Base-by-base conservation (phyloP, 2,113 vertebrate species). In the Proterorhinus semilunaris region DNA sequence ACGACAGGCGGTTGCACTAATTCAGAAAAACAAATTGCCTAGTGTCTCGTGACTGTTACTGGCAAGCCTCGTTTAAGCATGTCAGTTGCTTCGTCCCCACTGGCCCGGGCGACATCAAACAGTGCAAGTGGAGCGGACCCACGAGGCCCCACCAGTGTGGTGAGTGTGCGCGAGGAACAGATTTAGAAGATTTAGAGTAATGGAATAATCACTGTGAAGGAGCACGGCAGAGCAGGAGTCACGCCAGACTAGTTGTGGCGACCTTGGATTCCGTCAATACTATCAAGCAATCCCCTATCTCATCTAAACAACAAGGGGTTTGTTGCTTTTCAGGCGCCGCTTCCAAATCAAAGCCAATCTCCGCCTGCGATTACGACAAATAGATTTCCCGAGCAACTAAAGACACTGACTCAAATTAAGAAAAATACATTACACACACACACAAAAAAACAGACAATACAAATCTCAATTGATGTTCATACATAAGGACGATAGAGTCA, bases 111-210 rank as follows among this genome's bases (percentile, higher is more conserved):
- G 75, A 68, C 75, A 66, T 46, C 52, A 76, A 81, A 65, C 55
- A 16, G 66, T 78, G 69, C 51, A 69, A 78, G 11, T 58, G 68
- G 59, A 68, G 72, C 58, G 27, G 10, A 17, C 15, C n/a, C 66
- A 66, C 65, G 45, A 65, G 71, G 58, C 72, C 46, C 54, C 63
- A 70, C 83, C 76, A 71, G 81, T 36, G 52, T 74, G 78, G 69
- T 75, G 62, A 82, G 79, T 79, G 80, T 72, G 75, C 68, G 72
- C 69, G 73, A 80, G 80, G 76, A 84, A 82, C 65, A 72, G 67
- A 86, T 83, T 81, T 83, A 67, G 71, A 74, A 82, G 80, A 86
- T 83, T 84, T 79, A 68, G 59, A 75, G 72, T 82, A 84, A 88
- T 85, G 82, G 81, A 82, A 83, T 89, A 84, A 88, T 88, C 69